A percentile compares a stretch with the other conserved stretches of the same genome.
phyloP scores from a whole-genome alignment of 1,140 invertebrate genomes.

The Drosophila orosa region DNA sequence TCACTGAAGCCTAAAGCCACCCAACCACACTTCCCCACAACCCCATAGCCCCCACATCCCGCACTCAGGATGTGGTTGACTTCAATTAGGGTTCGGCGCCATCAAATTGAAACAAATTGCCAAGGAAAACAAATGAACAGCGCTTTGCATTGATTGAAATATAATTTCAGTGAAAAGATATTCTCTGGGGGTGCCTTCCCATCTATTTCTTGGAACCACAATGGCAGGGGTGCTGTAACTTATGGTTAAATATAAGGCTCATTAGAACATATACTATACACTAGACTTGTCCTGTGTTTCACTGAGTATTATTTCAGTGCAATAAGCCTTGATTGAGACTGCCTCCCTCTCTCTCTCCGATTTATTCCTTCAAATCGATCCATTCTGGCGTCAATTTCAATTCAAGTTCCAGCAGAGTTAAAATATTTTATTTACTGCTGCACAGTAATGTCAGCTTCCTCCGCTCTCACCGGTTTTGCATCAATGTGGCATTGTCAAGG shows the following conservation, averaged over 20 bases:
- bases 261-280: neutral
- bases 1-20: constrained; percentile 16
- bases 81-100: constrained; percentile 36
- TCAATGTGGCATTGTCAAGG: constrained; percentile 35
- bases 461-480: constrained; percentile 2
- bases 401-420: constrained; percentile 14
- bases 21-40: neutral
- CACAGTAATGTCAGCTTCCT: constrained; percentile 14
- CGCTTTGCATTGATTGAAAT: constrained; percentile 34
- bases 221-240: neutral
- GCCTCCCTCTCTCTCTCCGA: too few relatives aligned
- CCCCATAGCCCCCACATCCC: neutral
- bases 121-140: constrained; percentile 34
- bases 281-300: too few relatives aligned
- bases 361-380: neutral
- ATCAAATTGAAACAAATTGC: constrained; percentile 42
- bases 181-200: neutral
- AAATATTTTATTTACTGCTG: constrained; percentile 26
- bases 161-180: constrained; percentile 23
- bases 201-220: neutral
- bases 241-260: too few relatives aligned
- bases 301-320: too few relatives aligned
- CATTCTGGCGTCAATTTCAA: constrained; percentile 11
- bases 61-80: constrained; percentile 25
- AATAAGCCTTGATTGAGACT: too few relatives aligned